Percentiles rank a stretch among this genome's conserved stretches.
Conservation (phyloP, 2,113 vertebrate genomes). For the Ciconia boyciana region DNA sequence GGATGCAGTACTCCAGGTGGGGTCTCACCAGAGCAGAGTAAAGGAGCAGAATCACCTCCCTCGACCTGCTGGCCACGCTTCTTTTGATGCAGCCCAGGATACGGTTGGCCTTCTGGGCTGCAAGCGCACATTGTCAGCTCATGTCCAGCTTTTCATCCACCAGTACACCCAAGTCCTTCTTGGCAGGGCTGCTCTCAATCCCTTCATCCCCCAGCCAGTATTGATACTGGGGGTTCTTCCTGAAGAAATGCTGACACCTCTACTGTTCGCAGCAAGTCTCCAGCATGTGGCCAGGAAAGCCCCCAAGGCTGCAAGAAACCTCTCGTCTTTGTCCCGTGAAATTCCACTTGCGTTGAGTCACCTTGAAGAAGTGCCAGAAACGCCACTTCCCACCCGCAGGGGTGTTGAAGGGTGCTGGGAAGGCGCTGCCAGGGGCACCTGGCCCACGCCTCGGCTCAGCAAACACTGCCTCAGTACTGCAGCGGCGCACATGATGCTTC, state of each 20-base stretch:
- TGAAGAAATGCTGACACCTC: neutral
- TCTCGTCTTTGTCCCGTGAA: neutral
- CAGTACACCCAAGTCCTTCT: neutral
- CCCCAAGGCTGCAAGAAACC: accelerated
- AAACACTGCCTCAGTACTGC: neutral
- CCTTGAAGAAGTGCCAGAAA: neutral
- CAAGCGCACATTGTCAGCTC: accelerated
- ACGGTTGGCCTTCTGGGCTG: neutral
- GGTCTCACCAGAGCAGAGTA: neutral
- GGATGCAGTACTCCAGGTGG: neutral
- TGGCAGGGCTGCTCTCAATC: neutral
- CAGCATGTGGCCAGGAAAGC: neutral
- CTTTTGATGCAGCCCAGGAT: neutral
- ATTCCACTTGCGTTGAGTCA: neutral
- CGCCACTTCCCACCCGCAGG: accelerated
- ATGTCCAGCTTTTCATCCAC: neutral
- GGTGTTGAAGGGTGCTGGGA: neutral
- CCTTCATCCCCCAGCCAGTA: neutral
- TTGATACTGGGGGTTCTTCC: neutral
- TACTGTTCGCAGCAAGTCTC: neutral
- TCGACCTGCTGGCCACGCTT: neutral
- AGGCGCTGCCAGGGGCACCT: neutral
- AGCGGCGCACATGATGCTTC: neutral
- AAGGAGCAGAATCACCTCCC: neutral
- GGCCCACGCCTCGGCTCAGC: accelerated